Conservation (phyloP, 2,888 invertebrate genomes). For the Mechanitis messenoides region DNA sequence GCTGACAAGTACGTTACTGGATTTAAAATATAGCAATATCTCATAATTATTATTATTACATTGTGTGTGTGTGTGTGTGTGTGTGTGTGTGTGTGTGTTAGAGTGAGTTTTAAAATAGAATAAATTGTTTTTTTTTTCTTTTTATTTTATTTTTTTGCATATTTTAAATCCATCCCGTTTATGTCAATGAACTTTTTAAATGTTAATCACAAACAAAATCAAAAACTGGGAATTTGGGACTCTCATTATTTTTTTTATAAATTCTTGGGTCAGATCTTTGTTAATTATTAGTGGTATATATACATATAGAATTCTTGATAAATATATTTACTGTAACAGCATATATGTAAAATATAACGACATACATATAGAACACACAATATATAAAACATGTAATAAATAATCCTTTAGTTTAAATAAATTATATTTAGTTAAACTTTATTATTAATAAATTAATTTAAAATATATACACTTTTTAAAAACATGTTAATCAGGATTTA, state of each 20-base stretch:
- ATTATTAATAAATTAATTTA: constrained; percentile 7
- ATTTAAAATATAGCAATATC: constrained; percentile 3
- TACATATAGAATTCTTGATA: not conserved
- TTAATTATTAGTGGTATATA: constrained; percentile 27
- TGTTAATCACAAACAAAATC: constrained; percentile 52
- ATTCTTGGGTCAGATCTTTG: constrained; percentile 20
- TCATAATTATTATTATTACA: not conserved
- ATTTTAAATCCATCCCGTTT: constrained; percentile 13
- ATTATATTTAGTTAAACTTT: not conserved
- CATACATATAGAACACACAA: constrained; percentile 1
- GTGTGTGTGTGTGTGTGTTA: too few species aligned
- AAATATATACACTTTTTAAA: constrained; percentile 12
- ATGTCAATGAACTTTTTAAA: constrained; percentile 12
- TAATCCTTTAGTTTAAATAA: constrained; percentile 1
- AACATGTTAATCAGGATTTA: constrained; percentile 1
- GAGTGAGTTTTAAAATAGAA: too few species aligned
- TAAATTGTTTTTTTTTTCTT: too few species aligned
- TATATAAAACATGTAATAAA: constrained; percentile 10
- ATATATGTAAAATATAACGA: not conserved
- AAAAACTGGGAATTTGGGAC: constrained; percentile 19
- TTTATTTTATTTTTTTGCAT: too few species aligned
- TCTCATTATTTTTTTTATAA: constrained; percentile 18
- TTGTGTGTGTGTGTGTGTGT: not conserved
- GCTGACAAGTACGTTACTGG: constrained; percentile 22
- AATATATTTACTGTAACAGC: constrained; percentile 6